Evolutionary conservation across 2,797 vertebrate genomes (phyloP).

Genomic region (Taeniopygia guttata): DNA sequence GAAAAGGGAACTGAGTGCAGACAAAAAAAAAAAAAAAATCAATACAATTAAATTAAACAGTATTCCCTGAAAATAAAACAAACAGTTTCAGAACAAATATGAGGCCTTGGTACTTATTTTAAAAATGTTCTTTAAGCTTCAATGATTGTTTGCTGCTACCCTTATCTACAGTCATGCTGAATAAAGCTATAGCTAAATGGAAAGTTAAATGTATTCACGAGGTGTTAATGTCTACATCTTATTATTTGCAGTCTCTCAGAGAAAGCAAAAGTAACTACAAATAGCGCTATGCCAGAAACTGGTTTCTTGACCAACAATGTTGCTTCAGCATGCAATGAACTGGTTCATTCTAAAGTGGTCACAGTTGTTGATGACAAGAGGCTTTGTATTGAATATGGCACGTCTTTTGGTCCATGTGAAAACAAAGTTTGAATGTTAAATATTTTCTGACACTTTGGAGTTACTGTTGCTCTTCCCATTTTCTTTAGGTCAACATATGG

Average conservation of each 20-base stretch:
- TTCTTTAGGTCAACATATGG: slow-evolving; percentile 80
- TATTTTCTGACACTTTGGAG: slow-evolving; percentile 85
- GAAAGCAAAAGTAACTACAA: slow-evolving; percentile 91
- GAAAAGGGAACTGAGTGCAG: slow-evolving; percentile 81
- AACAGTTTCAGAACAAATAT: slow-evolving; percentile 79
- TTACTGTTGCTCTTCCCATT: slow-evolving; percentile 82
- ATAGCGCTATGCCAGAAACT: slow-evolving; percentile 83
- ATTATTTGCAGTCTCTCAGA: slow-evolving; percentile 83
- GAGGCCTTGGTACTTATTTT: slow-evolving; percentile 80
- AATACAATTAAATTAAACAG: slow-evolving; percentile 83
- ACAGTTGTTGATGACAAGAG: slow-evolving; percentile 81
- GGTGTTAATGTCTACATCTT: slow-evolving; percentile 84
- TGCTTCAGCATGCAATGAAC: slow-evolving; percentile 90
- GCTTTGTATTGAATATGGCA: slow-evolving; percentile 90
- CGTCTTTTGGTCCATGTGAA: slow-evolving; percentile 90
- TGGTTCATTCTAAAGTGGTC: slow-evolving; percentile 83
- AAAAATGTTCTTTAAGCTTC: slow-evolving; percentile 85
- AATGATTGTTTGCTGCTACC: slow-evolving; percentile 83
- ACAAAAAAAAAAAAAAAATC: slow-evolving; percentile 76
- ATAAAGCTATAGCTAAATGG: slow-evolving; percentile 87
- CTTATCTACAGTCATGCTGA: slow-evolving; percentile 89
- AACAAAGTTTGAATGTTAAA: slow-evolving; percentile 81
- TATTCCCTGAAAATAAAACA: slow-evolving; percentile 83
- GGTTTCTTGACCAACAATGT: slow-evolving; percentile 83
- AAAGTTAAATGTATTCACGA: slow-evolving; percentile 83